These are phyloP conservation scores for Abrostola triplasia DNA, from an alignment of 2,888 invertebrate species.

Conservation along the genomic window DNA sequence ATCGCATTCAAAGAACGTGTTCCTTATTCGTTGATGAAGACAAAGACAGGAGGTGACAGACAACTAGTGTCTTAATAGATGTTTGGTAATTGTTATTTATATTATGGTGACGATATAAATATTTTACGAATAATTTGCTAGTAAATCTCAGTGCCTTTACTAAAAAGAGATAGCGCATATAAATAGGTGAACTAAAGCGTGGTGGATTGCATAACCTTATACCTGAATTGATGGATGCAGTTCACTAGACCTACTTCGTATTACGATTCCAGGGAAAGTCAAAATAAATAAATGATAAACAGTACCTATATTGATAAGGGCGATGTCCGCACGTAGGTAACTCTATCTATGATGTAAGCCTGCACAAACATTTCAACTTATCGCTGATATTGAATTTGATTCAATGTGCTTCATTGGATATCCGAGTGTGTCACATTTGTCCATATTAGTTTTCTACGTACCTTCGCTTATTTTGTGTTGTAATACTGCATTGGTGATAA, in stretches of 20 bases:
- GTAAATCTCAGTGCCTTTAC: too few relatives aligned
- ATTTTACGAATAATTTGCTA: constrained; percentile 5
- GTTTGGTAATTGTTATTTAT: constrained; percentile 15
- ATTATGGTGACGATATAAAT: constrained; percentile 23
- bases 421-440: constrained; percentile 37
- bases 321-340: background rate
- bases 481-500: constrained; percentile 51
- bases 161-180: background rate
- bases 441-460: constrained; percentile 37
- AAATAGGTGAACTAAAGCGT: too few relatives aligned
- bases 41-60: constrained; percentile 22
- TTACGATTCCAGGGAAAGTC: background rate
- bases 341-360: constrained; percentile 21
- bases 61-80: constrained; percentile 29
- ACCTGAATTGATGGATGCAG: too few relatives aligned
- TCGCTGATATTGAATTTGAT: constrained; percentile 46
- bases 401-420: constrained; percentile 49
- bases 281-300: background rate
- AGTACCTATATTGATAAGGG: constrained; percentile 2
- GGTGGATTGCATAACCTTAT: too few relatives aligned
- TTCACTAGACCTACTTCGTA: background rate
- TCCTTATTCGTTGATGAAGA: background rate
- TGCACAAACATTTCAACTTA: constrained; percentile 37
- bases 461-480: constrained; percentile 43
- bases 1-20: background rate